phyloP scores from a whole-genome alignment of 1,140 invertebrate species.

The Stenopsyche tienmushanensis region DNA sequence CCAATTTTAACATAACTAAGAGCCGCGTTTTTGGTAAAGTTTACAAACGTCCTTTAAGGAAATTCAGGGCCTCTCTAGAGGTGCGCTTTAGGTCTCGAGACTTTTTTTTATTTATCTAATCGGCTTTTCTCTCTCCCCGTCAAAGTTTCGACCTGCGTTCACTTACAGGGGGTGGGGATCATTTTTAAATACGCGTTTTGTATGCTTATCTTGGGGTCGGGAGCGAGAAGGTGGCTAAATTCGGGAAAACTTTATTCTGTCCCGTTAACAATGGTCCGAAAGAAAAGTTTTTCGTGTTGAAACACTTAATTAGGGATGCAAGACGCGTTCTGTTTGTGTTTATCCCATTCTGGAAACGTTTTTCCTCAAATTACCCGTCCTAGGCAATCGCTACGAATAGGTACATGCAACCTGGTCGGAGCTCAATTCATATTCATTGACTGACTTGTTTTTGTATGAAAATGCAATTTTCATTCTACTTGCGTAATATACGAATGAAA shows the following conservation, averaged over 20 bases:
- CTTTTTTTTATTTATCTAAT: constrained; percentile 27
- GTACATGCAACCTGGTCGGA: background rate
- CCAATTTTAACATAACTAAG: too few relatives aligned
- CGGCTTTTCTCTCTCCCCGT: constrained; percentile 5
- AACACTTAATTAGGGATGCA: constrained; percentile 12
- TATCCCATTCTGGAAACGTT: constrained; percentile 18
- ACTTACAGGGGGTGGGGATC: background rate
- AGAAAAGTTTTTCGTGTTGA: constrained; percentile 9
- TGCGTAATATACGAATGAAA: too few relatives aligned
- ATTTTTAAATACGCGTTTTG: constrained; percentile 17
- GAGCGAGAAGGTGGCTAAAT: background rate
- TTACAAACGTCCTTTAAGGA: background rate
- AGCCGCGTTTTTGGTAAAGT: background rate
- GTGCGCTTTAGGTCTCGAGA: background rate
- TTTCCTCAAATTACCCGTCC: constrained; percentile 16
- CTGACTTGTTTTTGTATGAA: too few relatives aligned
- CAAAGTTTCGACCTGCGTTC: background rate
- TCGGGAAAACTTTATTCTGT: background rate
- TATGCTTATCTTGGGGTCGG: constrained; percentile 1
- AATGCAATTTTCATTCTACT: too few relatives aligned
- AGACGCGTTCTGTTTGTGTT: constrained; percentile 6
- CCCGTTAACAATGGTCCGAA: background rate
- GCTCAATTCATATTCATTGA: too few relatives aligned
- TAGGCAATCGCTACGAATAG: background rate
- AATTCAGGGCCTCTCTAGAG: background rate